phyloP scores from a whole-genome alignment of 2,888 invertebrate genomes.

The Lasioglossum morio region DNA sequence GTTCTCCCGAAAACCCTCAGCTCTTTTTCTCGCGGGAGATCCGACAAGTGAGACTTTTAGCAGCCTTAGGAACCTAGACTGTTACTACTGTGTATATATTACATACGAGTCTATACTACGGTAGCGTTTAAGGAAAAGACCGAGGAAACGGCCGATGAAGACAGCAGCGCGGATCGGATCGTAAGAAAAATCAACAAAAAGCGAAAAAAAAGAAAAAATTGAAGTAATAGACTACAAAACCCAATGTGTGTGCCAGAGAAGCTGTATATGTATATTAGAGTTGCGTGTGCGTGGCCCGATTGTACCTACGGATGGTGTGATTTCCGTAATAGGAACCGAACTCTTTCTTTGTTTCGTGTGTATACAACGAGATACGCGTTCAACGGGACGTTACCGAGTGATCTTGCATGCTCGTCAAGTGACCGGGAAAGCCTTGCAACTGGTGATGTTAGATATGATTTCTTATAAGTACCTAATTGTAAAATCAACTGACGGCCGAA shows the following conservation, averaged over 20 bases:
- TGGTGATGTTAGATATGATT: conserved; percentile 70
- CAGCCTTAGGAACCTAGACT: conserved; percentile 68
- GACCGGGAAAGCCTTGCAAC: conserved; percentile 63
- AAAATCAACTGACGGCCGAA: conserved; percentile 55
- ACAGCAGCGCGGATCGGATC: conserved; percentile 1
- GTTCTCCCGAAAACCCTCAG: not conserved
- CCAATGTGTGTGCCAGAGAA: conserved; percentile 51
- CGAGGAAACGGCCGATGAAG: not conserved
- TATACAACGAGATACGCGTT: conserved; percentile 76
- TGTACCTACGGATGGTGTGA: conserved; percentile 61
- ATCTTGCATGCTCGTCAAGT: conserved; percentile 61
- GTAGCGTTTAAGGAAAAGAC: conserved; percentile 40
- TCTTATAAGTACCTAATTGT: conserved; percentile 62
- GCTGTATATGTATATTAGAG: conserved; percentile 66
- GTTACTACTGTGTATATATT: conserved; percentile 72
- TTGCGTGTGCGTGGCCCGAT: conserved; percentile 63
- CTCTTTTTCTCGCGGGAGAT: conserved; percentile 30
- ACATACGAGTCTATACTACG: conserved; percentile 65
- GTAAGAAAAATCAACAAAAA: not conserved
- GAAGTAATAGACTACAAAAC: conserved; percentile 26
- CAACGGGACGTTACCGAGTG: conserved; percentile 68
- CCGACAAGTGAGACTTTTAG: conserved; percentile 64
- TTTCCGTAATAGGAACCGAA: conserved; percentile 48
- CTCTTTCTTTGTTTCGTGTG: conserved; percentile 69
- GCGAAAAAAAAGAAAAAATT: conserved; percentile 21